These are phyloP conservation scores for Branchinecta sandiegonensis DNA, from an alignment of 2,888 invertebrate species.

Conservation along the genomic window DNA sequence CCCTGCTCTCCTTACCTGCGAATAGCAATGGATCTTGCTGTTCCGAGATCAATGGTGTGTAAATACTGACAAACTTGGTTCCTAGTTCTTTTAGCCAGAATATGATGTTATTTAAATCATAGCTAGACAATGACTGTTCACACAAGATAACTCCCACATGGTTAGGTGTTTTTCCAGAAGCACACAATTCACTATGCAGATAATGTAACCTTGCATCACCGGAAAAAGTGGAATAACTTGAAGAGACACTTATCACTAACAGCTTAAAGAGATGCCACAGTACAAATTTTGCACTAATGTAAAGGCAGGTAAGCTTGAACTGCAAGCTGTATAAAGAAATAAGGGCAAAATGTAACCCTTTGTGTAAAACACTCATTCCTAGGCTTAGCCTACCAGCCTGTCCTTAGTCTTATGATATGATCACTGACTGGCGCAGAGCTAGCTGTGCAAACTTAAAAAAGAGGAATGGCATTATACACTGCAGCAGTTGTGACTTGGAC, in stretches of 20 bases:
- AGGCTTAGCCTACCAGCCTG: no score
- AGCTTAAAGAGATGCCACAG: background rate
- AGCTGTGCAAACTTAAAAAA: no score
- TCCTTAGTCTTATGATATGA: no score
- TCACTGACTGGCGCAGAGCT: no score
- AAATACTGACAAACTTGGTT: background rate
- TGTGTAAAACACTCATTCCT: no score
- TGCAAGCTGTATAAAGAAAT: background rate
- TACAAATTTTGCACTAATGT: background rate
- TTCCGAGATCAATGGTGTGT: slow-evolving; percentile 6
- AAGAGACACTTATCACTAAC: background rate
- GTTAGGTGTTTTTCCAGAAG: background rate
- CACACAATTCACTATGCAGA: background rate
- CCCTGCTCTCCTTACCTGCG: background rate
- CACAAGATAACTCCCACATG: slow-evolving; percentile 3
- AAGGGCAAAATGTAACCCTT: no score
- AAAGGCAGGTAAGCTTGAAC: background rate
- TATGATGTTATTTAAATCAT: background rate
- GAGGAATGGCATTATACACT: no score
- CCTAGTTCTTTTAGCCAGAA: background rate
- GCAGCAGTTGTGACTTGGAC: no score
- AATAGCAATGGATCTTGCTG: background rate
- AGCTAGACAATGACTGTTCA: slow-evolving; percentile 1
- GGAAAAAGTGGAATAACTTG: background rate
- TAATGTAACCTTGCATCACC: background rate